These are phyloP conservation scores for Dryoscopus gambensis DNA, from an alignment of 2,113 vertebrate genomes.

Conservation along the genomic window DNA sequence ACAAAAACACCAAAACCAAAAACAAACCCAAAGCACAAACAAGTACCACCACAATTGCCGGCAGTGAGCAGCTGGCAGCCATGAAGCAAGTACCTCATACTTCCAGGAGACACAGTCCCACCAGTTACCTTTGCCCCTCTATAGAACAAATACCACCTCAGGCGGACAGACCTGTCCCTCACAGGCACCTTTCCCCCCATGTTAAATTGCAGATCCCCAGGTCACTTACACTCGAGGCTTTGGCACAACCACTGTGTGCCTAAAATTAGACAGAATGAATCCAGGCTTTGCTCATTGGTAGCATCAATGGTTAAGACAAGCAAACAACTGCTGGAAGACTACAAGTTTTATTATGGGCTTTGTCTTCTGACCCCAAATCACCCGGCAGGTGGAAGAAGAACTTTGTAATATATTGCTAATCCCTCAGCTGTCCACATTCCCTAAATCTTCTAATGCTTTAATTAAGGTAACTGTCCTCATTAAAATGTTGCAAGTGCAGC, in stretches of 20 bases:
- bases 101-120: background rate
- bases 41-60: background rate
- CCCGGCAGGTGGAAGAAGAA: background rate
- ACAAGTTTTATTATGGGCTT: background rate
- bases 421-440: background rate
- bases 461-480: slow-evolving; percentile 24
- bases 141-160: background rate
- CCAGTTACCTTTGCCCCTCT: background rate
- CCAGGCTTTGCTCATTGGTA: background rate
- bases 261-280: background rate
- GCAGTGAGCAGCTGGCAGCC: background rate
- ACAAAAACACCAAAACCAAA: background rate
- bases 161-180: background rate
- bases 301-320: background rate
- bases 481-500: background rate
- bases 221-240: background rate
- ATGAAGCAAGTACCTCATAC: background rate
- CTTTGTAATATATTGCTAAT: background rate
- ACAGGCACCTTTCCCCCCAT: background rate
- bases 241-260: background rate
- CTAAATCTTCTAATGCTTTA: background rate
- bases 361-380: background rate
- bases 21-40: background rate
- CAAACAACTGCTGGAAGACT: background rate
- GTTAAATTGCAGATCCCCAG: background rate